phyloP scores from a whole-genome alignment of 1,140 invertebrate genomes.

The Drosophila seguyi region DNA sequence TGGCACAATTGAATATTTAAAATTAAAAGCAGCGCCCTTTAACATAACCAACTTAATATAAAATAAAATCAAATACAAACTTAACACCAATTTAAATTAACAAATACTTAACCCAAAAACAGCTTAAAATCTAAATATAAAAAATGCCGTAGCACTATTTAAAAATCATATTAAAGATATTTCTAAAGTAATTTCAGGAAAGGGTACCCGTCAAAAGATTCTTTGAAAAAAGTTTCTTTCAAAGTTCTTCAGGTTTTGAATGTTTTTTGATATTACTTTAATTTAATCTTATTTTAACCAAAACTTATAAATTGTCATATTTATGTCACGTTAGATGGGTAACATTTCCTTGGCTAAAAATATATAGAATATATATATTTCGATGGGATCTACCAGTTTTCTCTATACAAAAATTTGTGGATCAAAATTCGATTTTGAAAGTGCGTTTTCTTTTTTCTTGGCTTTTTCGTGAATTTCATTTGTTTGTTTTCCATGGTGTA shows the following conservation, averaged over 20 bases:
- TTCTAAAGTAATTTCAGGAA: background rate
- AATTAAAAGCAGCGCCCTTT: slow-evolving; percentile 8
- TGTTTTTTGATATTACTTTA: too few relatives aligned
- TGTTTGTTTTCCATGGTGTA: slow-evolving; percentile 8
- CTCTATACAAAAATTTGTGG: slow-evolving; percentile 26
- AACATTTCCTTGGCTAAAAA: slow-evolving; percentile 36
- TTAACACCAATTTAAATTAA: slow-evolving; percentile 12
- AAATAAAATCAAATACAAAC: slow-evolving; percentile 24
- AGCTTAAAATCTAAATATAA: background rate
- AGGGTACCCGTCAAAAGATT: too few relatives aligned
- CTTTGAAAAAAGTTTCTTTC: too few relatives aligned
- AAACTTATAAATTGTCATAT: background rate
- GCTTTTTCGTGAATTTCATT: slow-evolving; percentile 25
- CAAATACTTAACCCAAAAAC: slow-evolving; percentile 10
- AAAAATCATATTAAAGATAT: background rate
- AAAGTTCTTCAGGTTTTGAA: background rate
- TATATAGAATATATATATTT: slow-evolving; percentile 37
- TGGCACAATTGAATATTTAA: slow-evolving; percentile 43
- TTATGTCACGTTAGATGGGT: slow-evolving; percentile 16
- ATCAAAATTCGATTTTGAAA: slow-evolving; percentile 36
- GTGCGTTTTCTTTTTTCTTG: slow-evolving; percentile 13
- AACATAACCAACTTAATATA: slow-evolving; percentile 18
- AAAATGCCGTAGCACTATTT: slow-evolving; percentile 1
- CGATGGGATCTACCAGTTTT: slow-evolving; percentile 50
- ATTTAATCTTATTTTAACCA: background rate